A percentile compares a stretch with the other conserved stretches of the same genome.
Evolutionary conservation across 2,888 invertebrate genomes (phyloP).

Genomic region (Heteromyza rotundicornis): DNA sequence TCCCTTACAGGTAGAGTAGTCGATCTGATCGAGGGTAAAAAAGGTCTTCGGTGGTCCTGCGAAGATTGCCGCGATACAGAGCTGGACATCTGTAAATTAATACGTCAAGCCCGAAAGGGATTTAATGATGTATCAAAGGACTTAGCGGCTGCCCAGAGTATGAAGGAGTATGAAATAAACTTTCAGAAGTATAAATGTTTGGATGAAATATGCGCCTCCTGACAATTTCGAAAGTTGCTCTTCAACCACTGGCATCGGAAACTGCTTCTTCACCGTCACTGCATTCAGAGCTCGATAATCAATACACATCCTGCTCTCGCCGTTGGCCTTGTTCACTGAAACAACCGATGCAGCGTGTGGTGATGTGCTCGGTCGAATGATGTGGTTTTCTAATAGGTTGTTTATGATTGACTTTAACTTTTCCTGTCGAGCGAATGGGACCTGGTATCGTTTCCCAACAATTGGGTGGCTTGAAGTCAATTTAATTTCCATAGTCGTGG

Average conservation of each 20-base stretch:
- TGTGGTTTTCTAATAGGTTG: constrained; percentile 16
- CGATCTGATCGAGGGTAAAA: too few relatives aligned
- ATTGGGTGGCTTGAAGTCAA: not conserved
- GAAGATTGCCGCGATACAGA: too few relatives aligned
- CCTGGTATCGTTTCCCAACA: constrained; percentile 28
- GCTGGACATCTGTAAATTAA: too few relatives aligned
- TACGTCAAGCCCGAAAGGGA: constrained; percentile 53
- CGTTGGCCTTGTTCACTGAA: constrained; percentile 24
- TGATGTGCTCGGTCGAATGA: constrained; percentile 25
- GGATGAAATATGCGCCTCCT: constrained; percentile 40
- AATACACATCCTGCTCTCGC: constrained; percentile 27
- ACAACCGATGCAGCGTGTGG: constrained; percentile 29
- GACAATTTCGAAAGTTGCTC: constrained; percentile 28
- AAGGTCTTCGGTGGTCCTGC: too few relatives aligned
- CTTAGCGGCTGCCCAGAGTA: too few relatives aligned
- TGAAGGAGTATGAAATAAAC: too few relatives aligned
- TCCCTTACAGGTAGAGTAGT: too few relatives aligned
- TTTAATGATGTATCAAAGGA: constrained; percentile 41
- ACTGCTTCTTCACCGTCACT: constrained; percentile 23
- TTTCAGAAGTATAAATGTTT: too few relatives aligned
- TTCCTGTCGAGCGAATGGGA: constrained; percentile 24
- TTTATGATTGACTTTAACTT: constrained; percentile 16
- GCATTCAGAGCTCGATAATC: constrained; percentile 25
- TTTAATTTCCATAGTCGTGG: not conserved
- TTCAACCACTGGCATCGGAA: constrained; percentile 24